Percentiles rank a stretch among this genome's conserved stretches.
Evolutionary conservation across 2,113 vertebrate species (phyloP).

Genomic region (Brachyistius frenatus): DNA sequence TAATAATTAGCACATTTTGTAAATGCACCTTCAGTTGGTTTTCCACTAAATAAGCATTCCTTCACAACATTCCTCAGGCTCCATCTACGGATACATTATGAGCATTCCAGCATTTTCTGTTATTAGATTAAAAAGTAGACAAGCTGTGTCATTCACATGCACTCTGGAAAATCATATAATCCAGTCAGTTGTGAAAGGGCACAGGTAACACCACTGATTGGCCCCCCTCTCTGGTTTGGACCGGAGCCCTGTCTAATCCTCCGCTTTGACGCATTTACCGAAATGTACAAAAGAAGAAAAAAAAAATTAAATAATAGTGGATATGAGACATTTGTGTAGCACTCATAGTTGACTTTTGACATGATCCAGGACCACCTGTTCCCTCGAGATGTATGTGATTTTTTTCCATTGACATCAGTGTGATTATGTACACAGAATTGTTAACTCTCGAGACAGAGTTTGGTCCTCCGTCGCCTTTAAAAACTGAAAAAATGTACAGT

Average conservation of each 20-base stretch:
- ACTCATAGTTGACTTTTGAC: conserved; percentile 82
- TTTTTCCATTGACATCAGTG: conserved; percentile 32
- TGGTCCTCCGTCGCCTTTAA: conserved; percentile 74
- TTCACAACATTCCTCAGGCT: conserved; percentile 73
- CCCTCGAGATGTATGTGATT: conserved; percentile 44
- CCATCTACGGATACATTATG: conserved; percentile 36
- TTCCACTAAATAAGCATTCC: conserved; percentile 68
- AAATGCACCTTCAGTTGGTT: conserved; percentile 69
- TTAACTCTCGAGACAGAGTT: conserved; percentile 49
- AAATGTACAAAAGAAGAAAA: conserved; percentile 85
- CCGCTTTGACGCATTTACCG: conserved; percentile 61
- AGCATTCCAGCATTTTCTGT: conserved; percentile 69
- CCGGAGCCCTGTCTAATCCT: conserved; percentile 58
- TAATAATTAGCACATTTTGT: conserved; percentile 65
- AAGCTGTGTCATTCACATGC: conserved; percentile 77
- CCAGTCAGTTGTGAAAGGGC: conserved; percentile 74
- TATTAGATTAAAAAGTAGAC: conserved; percentile 69
- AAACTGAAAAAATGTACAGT: conserved; percentile 86
- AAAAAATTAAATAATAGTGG: conserved; percentile 63
- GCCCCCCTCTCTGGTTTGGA: conserved; percentile 49
- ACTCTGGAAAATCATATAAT: conserved; percentile 77
- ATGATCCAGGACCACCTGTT: conserved; percentile 70
- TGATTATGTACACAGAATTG: conserved; percentile 33
- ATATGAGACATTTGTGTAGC: conserved; percentile 80
- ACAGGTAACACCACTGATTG: conserved; percentile 66